Conservation (phyloP, 2,888 invertebrate species). For the Norana najaformis region DNA sequence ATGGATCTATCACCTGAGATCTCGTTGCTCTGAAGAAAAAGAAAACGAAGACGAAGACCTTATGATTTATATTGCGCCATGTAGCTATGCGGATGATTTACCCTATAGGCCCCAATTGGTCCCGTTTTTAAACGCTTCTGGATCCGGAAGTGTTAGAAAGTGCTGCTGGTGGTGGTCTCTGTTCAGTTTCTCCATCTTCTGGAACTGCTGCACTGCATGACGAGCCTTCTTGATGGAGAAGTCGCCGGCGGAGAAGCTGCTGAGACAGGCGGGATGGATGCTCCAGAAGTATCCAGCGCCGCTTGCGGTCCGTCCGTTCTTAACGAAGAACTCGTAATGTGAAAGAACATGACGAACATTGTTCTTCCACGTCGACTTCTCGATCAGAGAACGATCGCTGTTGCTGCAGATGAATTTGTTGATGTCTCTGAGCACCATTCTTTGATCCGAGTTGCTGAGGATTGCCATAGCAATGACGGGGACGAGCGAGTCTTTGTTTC, state of each 20-base stretch:
- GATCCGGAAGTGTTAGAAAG: neutral
- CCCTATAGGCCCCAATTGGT: neutral
- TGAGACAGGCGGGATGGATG: slow-evolving; percentile 22
- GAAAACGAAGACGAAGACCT: neutral
- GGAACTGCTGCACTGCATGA: neutral
- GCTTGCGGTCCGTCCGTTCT: neutral
- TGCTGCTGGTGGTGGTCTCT: neutral
- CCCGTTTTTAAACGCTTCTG: neutral
- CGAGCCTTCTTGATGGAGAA: slow-evolving; percentile 26
- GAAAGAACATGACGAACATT: slow-evolving; percentile 26
- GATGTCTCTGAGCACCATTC: neutral
- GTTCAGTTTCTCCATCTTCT: slow-evolving; percentile 37
- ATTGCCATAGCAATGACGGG: slow-evolving; percentile 8
- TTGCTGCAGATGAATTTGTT: neutral
- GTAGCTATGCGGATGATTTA: neutral
- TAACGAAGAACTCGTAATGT: slow-evolving; percentile 27
- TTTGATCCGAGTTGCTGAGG: neutral
- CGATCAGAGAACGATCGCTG: neutral
- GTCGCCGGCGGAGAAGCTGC: slow-evolving; percentile 25
- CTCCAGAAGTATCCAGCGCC: slow-evolving; percentile 30
- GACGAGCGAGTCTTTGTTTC: neutral
- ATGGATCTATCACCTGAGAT: neutral
- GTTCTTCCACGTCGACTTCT: neutral
- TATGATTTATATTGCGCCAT: too few relatives aligned
- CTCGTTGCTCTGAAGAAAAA: neutral